A percentile compares a stretch with the other conserved stretches of the same genome.
phyloP scores from a whole-genome alignment of 2,797 vertebrate genomes.

The Cheirogaleus major region DNA sequence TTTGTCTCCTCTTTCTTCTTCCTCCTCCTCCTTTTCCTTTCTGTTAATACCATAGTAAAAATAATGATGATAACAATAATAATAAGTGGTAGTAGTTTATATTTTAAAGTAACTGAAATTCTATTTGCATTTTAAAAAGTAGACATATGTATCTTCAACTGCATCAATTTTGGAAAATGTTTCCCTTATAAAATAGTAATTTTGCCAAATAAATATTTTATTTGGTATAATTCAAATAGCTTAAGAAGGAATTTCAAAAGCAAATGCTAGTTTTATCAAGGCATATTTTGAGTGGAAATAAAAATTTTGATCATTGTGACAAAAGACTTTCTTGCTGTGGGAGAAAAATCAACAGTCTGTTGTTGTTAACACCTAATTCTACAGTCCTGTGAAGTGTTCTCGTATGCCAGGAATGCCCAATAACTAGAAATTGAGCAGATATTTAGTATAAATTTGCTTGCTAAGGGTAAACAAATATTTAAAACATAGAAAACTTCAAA shows the following conservation, averaged over 20 bases:
- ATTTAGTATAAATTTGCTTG: not conserved
- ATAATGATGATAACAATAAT: not conserved
- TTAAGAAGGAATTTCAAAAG: slow-evolving; percentile 47
- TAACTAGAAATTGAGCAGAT: not conserved
- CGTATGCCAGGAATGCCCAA: not conserved
- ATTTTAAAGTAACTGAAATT: slow-evolving; percentile 1
- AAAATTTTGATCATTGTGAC: slow-evolving; percentile 32
- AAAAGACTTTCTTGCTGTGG: not conserved
- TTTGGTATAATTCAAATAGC: not conserved
- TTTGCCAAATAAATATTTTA: slow-evolving; percentile 53
- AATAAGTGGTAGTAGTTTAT: not conserved
- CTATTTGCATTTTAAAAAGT: slow-evolving; percentile 31
- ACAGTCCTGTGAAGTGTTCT: not conserved
- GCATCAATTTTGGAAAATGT: slow-evolving; percentile 19
- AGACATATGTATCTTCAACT: not conserved
- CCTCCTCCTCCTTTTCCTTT: not conserved
- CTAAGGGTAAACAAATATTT: slow-evolving; percentile 37
- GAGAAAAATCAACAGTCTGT: not conserved
- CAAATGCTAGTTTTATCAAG: slow-evolving; percentile 41
- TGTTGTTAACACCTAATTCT: not conserved
- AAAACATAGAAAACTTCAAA: not conserved
- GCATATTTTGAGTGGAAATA: slow-evolving; percentile 33
- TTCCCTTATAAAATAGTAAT: slow-evolving; percentile 43
- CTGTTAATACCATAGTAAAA: not conserved
- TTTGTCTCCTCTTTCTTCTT: not conserved